Evolutionary conservation across 2,797 vertebrate species (phyloP), one percentile per base, ranked within the genome.

Genomic region (Cetoscarus ocellatus): DNA sequence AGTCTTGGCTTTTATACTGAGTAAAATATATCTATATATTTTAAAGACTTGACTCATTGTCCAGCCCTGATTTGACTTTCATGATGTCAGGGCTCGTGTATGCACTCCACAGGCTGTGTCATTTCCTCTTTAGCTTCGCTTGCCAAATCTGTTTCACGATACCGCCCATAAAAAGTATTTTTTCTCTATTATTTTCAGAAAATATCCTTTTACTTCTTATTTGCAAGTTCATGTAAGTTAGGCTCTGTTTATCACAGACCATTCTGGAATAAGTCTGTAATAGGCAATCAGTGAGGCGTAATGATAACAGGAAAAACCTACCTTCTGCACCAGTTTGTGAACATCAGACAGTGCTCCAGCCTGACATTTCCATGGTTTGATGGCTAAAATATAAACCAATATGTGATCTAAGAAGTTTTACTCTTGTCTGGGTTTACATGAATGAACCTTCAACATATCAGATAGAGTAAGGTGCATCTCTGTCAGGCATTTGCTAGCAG

Each of bases 401-500:
- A 10, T 48, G 5, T 15, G 8, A 34, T 56, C 47, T 0, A 15
- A 60, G 10, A 6, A 50, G 17, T 51, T 15, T 2, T 38, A 13
- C 0, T 50, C 11, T 51, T 60, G 54, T 17, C 35, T 12, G 5
- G 14, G 10, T 35, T 51, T 57, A 3, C 8, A 48, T 45, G 8
- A 10, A 15, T 9, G 8, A 0, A 65, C 17, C 44, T 12, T 48
- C 50, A 49, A 51, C 62, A 10, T 12, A 1, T 53, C 42, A 0
- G 3, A 11, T 17, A 3, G 6, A 53, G 10, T 36, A 27, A 59
- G 40, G 10, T 45, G 18, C 6, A 34, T 61, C 13, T 5, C 49
- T 48, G 67, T 66, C 45, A 38, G 18, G 7, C 10, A 19, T 47
- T 72, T 75, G 59, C 10, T 58, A 15, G 5, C 13, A 40, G 13